Evolutionary conservation across 2,113 vertebrate species (phyloP).

Genomic region (Tragelaphus scriptus): DNA sequence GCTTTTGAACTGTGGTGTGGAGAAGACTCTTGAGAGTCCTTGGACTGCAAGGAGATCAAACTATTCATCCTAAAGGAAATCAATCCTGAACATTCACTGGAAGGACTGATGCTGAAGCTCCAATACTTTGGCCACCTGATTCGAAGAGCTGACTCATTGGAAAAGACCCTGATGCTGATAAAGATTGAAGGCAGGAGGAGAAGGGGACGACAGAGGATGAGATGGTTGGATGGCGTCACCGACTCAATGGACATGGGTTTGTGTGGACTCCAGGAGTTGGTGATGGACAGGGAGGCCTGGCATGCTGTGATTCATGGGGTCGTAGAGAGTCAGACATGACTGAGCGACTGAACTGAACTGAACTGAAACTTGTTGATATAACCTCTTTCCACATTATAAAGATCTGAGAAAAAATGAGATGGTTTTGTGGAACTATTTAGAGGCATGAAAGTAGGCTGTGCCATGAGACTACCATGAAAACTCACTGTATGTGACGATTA

Average conservation of each 20-base stretch:
- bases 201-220: fast-evolving
- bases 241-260: background rate
- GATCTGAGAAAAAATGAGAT: background rate
- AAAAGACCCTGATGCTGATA: background rate
- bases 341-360: background rate
- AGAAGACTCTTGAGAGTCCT: background rate
- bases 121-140: background rate
- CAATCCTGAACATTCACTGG: background rate
- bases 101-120: background rate
- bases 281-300: background rate
- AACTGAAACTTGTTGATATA: background rate
- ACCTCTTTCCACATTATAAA: background rate
- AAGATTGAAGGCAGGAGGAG: background rate
- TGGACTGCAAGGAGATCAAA: background rate
- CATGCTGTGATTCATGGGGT: fast-evolving
- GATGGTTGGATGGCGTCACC: background rate
- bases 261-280: fast-evolving
- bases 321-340: fast-evolving
- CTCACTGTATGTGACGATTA: background rate
- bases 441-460: background rate
- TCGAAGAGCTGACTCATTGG: background rate
- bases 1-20: background rate
- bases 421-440: background rate
- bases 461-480: background rate
- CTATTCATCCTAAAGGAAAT: background rate